Conservation (phyloP, 2,113 vertebrate species). For the Monarcha castaneiventris region DNA sequence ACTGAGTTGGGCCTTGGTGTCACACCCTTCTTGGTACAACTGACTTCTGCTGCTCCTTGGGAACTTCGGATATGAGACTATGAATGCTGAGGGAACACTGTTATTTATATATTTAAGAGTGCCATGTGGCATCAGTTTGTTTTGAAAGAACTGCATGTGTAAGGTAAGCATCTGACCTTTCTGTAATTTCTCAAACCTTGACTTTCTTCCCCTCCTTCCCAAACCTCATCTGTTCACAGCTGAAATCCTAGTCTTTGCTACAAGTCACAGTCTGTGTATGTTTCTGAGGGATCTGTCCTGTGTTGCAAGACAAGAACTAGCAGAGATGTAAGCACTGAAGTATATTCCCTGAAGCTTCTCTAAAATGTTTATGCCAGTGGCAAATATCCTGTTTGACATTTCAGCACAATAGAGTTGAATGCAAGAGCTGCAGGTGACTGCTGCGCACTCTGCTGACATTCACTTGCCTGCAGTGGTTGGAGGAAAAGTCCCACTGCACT, state of each 20-base stretch:
- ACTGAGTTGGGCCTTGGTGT: not conserved
- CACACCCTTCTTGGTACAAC: not conserved
- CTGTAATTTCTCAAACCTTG: not conserved
- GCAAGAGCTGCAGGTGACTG: not conserved
- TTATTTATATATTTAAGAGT: not conserved
- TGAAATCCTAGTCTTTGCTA: not conserved
- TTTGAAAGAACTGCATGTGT: not conserved
- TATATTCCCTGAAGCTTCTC: conserved; percentile 32
- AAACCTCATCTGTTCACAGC: not conserved
- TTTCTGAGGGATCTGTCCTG: conserved; percentile 9
- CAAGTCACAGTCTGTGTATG: not conserved
- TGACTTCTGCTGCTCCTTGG: not conserved
- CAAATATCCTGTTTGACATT: conserved; percentile 52
- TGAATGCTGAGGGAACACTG: not conserved
- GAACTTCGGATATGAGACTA: not conserved
- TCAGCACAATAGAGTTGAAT: conserved; percentile 15
- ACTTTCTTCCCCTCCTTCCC: not conserved
- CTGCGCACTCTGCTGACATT: not conserved
- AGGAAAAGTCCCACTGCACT: not conserved
- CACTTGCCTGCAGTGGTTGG: not conserved
- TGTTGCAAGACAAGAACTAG: not conserved
- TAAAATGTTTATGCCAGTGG: conserved; percentile 53
- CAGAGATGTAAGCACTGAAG: not conserved
- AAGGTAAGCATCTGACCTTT: conserved; percentile 2
- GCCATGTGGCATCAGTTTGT: not conserved